Evolutionary conservation across 2,797 vertebrate genomes (phyloP).

Genomic region (Orestias chungarensis): DNA sequence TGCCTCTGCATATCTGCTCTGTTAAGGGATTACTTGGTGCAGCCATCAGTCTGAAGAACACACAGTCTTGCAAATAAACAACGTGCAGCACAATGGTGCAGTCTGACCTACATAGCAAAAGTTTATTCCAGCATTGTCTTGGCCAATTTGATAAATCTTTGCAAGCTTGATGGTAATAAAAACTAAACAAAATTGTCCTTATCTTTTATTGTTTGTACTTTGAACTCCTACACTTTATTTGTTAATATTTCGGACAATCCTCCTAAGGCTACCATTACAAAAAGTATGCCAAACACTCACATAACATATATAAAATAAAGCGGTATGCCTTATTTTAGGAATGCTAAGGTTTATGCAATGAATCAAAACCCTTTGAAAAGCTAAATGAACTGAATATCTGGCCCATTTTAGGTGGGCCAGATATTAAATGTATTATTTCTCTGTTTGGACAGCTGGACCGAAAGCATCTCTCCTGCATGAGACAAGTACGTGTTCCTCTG

Average conservation of each 20-base stretch:
- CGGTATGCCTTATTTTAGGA: conserved; percentile 51
- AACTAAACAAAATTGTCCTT: not conserved
- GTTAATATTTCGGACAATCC: not conserved
- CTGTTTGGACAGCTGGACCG: conserved; percentile 74
- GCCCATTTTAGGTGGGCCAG: conserved; percentile 37
- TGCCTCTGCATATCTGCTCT: not conserved
- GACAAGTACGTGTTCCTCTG: conserved; percentile 44
- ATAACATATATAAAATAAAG: conserved; percentile 24
- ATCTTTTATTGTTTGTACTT: not conserved
- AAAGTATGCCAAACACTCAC: conserved; percentile 27
- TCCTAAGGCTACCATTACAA: conserved; percentile 8
- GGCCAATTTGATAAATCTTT: not conserved
- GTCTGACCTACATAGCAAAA: conserved; percentile 3
- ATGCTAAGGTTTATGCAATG: conserved; percentile 37
- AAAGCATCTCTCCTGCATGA: conserved; percentile 57
- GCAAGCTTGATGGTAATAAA: not conserved
- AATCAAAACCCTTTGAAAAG: conserved; percentile 42
- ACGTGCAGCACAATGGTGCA: too few relatives aligned
- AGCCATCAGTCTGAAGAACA: conserved; percentile 1
- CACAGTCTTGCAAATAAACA: not conserved
- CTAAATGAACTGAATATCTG: too few relatives aligned
- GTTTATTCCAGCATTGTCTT: not conserved
- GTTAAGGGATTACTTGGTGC: not conserved
- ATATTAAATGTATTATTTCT: conserved; percentile 53
- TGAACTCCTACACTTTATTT: not conserved